These are phyloP conservation scores for Hirtodrosophila cameraria DNA, from an alignment of 2,888 invertebrate species.

Conservation along the genomic window DNA sequence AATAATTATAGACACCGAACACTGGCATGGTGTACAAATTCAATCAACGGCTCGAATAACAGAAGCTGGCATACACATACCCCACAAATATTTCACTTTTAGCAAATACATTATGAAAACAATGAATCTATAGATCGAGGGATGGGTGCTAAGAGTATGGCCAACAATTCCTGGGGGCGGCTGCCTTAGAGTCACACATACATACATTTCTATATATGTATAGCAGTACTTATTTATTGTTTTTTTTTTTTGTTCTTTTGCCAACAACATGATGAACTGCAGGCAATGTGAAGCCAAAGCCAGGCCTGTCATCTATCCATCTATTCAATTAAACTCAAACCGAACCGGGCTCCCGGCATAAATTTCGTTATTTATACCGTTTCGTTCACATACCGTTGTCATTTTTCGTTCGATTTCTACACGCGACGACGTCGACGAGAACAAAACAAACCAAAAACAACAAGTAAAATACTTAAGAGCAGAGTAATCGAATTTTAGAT, in stretches of 20 bases:
- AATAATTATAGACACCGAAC: slow-evolving; percentile 19
- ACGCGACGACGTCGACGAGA: slow-evolving; percentile 15
- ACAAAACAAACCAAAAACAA: slow-evolving; percentile 31
- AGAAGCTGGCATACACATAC: slow-evolving; percentile 1
- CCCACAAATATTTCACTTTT: slow-evolving; percentile 29
- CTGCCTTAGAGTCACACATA: slow-evolving; percentile 5
- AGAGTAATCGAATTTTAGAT: background rate
- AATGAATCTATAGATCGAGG: slow-evolving; percentile 24
- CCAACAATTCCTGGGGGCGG: slow-evolving; percentile 6
- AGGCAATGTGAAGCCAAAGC: slow-evolving; percentile 9
- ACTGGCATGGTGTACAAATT: slow-evolving; percentile 6
- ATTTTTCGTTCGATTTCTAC: slow-evolving; percentile 22
- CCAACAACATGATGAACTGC: slow-evolving; percentile 22
- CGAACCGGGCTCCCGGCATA: slow-evolving; percentile 20
- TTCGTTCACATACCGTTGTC: slow-evolving; percentile 20
- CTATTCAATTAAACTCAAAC: slow-evolving; percentile 48
- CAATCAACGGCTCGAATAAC: slow-evolving; percentile 24
- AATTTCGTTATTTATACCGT: slow-evolving; percentile 44
- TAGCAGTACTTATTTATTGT: slow-evolving; percentile 28
- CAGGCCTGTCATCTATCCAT: slow-evolving; percentile 28
- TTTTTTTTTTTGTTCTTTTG: slow-evolving; percentile 10
- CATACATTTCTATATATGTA: background rate
- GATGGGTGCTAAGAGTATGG: background rate
- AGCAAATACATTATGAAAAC: slow-evolving; percentile 32
- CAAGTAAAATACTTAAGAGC: background rate